These are phyloP conservation scores for Pseudorasbora parva DNA, from an alignment of 2,113 vertebrate species.

Conservation along the genomic window DNA sequence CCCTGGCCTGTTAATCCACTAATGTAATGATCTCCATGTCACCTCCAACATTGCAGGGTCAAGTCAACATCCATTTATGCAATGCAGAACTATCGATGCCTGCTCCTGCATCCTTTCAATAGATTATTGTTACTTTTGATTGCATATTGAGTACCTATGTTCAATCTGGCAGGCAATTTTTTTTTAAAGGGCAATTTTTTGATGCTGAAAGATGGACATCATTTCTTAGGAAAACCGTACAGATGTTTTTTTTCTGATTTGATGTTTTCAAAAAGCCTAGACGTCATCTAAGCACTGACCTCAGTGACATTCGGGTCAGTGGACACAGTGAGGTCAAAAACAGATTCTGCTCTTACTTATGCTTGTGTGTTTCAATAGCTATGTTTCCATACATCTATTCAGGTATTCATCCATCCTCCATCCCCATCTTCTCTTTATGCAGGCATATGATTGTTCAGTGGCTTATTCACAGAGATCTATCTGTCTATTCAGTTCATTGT, in stretches of 20 bases:
- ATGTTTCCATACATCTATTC: not conserved
- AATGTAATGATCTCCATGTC: conserved; percentile 31
- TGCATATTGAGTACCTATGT: not conserved
- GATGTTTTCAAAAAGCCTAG: not conserved
- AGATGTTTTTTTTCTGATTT: not conserved
- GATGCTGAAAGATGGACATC: not conserved
- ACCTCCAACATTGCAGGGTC: conserved; percentile 27
- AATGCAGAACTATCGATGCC: conserved; percentile 27
- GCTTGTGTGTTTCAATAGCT: not conserved
- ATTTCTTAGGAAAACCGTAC: not conserved
- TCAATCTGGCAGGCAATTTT: not conserved
- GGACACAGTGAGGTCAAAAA: not conserved
- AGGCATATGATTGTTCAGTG: no score
- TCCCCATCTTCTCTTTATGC: no score
- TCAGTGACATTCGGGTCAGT: not conserved
- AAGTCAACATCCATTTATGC: conserved; percentile 28
- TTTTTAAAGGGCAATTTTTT: not conserved
- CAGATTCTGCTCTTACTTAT: no score
- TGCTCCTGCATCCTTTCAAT: not conserved
- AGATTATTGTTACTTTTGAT: conserved; percentile 11
- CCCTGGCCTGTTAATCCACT: conserved; percentile 41
- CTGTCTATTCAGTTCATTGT: no score
- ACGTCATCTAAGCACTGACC: not conserved
- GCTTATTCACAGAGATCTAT: no score
- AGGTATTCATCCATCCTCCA: no score